Percentiles rank a stretch among this genome's conserved stretches.
phyloP scores from a whole-genome alignment of 1,140 invertebrate genomes.

The Tachypleus tridentatus region DNA sequence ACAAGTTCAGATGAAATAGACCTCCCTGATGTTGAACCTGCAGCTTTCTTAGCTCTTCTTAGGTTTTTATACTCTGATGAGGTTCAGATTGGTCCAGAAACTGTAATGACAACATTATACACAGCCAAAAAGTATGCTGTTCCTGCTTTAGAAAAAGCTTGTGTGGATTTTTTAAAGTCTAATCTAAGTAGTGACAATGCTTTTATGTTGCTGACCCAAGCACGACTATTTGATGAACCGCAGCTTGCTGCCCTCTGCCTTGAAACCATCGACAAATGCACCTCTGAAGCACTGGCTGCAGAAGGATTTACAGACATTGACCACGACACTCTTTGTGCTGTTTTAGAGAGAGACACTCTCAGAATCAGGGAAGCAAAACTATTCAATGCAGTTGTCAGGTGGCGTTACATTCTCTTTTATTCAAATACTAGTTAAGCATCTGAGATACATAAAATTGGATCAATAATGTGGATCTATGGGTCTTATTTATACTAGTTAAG shows the following conservation, averaged over 20 bases:
- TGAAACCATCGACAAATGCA: slow-evolving; percentile 75
- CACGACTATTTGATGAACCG: slow-evolving; percentile 68
- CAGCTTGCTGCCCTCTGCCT: slow-evolving; percentile 63
- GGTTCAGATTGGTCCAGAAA: slow-evolving; percentile 71
- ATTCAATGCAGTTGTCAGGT: slow-evolving; percentile 49
- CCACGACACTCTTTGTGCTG: slow-evolving; percentile 61
- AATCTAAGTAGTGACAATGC: slow-evolving; percentile 72
- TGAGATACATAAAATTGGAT: no score
- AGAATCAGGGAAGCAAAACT: slow-evolving; percentile 67
- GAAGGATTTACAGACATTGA: slow-evolving; percentile 83
- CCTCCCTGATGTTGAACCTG: slow-evolving; percentile 69
- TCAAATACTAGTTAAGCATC: no score
- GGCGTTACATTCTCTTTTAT: neutral
- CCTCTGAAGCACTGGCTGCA: slow-evolving; percentile 61
- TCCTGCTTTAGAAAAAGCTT: slow-evolving; percentile 64
- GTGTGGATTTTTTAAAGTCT: slow-evolving; percentile 68
- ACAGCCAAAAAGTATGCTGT: slow-evolving; percentile 81
- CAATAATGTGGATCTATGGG: no score
- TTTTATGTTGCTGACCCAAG: slow-evolving; percentile 66
- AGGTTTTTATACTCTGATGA: slow-evolving; percentile 72
- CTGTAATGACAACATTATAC: slow-evolving; percentile 75
- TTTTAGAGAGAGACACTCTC: slow-evolving; percentile 69
- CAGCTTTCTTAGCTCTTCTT: slow-evolving; percentile 55
- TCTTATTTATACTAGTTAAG: no score
- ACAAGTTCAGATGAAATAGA: slow-evolving; percentile 48